phyloP scores from a whole-genome alignment of 2,888 invertebrate species.

The Carabus problematicus region DNA sequence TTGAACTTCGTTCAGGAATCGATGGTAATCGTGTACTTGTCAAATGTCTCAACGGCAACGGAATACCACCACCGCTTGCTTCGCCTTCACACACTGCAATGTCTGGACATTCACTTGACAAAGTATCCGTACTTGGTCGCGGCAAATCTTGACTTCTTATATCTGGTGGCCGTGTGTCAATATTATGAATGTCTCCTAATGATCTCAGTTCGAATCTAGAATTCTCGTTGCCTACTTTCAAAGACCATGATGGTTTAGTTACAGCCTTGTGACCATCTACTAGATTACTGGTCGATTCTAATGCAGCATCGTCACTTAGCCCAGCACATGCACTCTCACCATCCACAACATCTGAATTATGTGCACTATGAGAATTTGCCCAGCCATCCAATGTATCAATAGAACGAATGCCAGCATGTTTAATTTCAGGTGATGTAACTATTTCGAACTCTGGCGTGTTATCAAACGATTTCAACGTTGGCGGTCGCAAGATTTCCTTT shows the following conservation, averaged over 20 bases:
- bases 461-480: slow-evolving; percentile 64
- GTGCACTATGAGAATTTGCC: slow-evolving; percentile 44
- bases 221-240: slow-evolving; percentile 47
- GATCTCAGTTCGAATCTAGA: slow-evolving; percentile 66
- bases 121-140: slow-evolving; percentile 50
- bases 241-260: slow-evolving; percentile 51
- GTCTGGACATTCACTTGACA: slow-evolving; percentile 45
- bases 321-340: slow-evolving; percentile 10
- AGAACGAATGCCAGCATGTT: slow-evolving; percentile 57
- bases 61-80: slow-evolving; percentile 59
- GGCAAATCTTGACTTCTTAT: slow-evolving; percentile 50
- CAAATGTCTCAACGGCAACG: slow-evolving; percentile 71
- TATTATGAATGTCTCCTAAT: slow-evolving; percentile 65
- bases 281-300: slow-evolving; percentile 9
- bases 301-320: slow-evolving; percentile 22
- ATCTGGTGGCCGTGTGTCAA: slow-evolving; percentile 61
- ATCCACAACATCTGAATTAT: slow-evolving; percentile 32
- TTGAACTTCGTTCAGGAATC: slow-evolving; percentile 75
- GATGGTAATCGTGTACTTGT: slow-evolving; percentile 80
- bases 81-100: slow-evolving; percentile 57
- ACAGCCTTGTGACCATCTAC: slow-evolving; percentile 49
- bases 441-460: slow-evolving; percentile 55
- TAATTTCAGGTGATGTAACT: slow-evolving; percentile 55
- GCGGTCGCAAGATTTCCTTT: slow-evolving; percentile 55
- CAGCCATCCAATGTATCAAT: slow-evolving; percentile 52